These are phyloP conservation scores for Neosalanx taihuensis DNA, from an alignment of 2,797 vertebrate genomes.

Conservation along the genomic window DNA sequence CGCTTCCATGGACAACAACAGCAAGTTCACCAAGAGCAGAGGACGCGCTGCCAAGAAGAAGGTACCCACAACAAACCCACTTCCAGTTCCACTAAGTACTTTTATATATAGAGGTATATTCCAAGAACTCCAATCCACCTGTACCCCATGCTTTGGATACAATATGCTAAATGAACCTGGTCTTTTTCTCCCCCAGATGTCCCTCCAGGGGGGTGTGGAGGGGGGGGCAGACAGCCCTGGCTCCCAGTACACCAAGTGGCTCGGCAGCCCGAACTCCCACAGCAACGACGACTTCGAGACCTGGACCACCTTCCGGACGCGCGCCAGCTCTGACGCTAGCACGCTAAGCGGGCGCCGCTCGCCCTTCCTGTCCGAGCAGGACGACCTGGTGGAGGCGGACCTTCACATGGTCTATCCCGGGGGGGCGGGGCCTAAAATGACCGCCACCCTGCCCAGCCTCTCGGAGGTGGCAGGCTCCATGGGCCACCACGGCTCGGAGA, in stretches of 20 bases:
- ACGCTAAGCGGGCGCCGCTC: slow-evolving; percentile 91
- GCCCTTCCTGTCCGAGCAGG: slow-evolving; percentile 90
- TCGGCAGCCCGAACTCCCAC: slow-evolving; percentile 94
- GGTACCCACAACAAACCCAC: slow-evolving; percentile 49
- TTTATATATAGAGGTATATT: no score
- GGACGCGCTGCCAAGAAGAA: slow-evolving; percentile 98
- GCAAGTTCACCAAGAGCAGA: slow-evolving; percentile 92
- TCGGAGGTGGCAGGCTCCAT: slow-evolving; percentile 86
- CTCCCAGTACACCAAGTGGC: slow-evolving; percentile 92
- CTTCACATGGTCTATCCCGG: slow-evolving; percentile 87
- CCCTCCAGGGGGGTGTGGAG: slow-evolving; percentile 83
- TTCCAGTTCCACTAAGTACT: no score
- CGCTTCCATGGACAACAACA: slow-evolving; percentile 97
- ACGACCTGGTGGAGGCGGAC: slow-evolving; percentile 85
- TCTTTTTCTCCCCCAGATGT: slow-evolving; percentile 46
- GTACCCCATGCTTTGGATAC: no score
- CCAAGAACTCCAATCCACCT: no score
- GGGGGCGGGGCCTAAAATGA: slow-evolving; percentile 77
- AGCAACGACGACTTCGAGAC: slow-evolving; percentile 94
- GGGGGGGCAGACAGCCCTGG: slow-evolving; percentile 83
- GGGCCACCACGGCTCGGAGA: slow-evolving; percentile 71
- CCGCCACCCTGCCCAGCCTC: slow-evolving; percentile 88
- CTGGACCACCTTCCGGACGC: slow-evolving; percentile 91
- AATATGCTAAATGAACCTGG: no score
- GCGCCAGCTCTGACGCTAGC: slow-evolving; percentile 94